Evolutionary conservation across 2,113 vertebrate species (phyloP).

Genomic region (Pandion haliaetus): DNA sequence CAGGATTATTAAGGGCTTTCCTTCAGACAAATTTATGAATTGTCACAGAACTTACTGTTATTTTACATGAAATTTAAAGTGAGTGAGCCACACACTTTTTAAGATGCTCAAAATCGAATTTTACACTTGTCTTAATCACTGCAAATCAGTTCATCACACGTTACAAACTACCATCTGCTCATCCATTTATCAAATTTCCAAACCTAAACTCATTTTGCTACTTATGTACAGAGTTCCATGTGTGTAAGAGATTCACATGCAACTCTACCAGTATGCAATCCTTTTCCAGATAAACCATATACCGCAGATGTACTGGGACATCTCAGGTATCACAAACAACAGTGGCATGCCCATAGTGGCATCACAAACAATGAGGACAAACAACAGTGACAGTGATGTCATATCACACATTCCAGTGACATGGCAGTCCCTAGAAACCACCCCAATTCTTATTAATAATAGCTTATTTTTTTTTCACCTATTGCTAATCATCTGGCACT

Average conservation of each 20-base stretch:
- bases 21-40: not conserved
- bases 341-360: accelerated
- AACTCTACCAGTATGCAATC: not conserved
- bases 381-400: accelerated
- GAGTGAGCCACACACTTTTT: not conserved
- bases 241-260: not conserved
- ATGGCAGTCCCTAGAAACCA: not conserved
- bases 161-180: constrained; percentile 41
- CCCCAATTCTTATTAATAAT: not conserved
- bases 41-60: not conserved
- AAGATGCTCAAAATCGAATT: constrained; percentile 34
- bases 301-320: too few species aligned
- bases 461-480: not conserved
- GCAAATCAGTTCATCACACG: not conserved
- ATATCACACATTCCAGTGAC: accelerated
- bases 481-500: too few species aligned
- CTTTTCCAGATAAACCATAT: not conserved
- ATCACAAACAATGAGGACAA: not conserved
- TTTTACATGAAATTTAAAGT: not conserved
- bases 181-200: not conserved
- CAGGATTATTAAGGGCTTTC: not conserved
- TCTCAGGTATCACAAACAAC: not conserved
- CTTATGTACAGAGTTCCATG: not conserved
- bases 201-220: not conserved
- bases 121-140: constrained; percentile 56